Evolutionary conservation across 2,888 invertebrate genomes (phyloP), one percentile per base, ranked within the genome.

Genomic region (Rhagonycha lutea): DNA sequence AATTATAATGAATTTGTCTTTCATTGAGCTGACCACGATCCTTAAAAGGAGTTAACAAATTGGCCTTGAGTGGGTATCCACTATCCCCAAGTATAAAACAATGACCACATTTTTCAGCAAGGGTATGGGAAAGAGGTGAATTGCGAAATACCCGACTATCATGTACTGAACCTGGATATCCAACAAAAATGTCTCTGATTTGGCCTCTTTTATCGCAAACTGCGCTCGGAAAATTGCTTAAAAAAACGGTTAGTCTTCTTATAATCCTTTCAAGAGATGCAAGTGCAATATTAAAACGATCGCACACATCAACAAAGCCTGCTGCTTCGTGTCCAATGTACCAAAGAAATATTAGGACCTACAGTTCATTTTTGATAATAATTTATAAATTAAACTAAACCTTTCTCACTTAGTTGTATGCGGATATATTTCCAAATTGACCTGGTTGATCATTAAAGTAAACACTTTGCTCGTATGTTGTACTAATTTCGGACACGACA

Each of bases 1-100:
- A 18, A 63, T 77, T 77, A 61, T 69, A 79, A 73, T 76, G 72
- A 14, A 14, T 14, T 69, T 79, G 73, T 12, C 67, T 26, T 63
- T 32, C 65, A 14, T 63, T 70, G 11, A 79, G 26, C 11, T 79
- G 63, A 12, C 77, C 79, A 28, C 18, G 14, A 70, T 77, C 69
- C 62, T 68, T 70, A 68, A 68, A 72, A 29, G 79, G 76, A 26
- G 75, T 75, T 28, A 79, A 8, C 8, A 77, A 73, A 75, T 77
- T 63, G 18, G 11, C 14, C 61, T 47, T 18, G 23, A 71, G 69
- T 32, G 77, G 70, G 28, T 71, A 77, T n/a, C 77, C 74, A 71
- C 71, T 68, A 68, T 74, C 78, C n/a, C 73, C 74, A 29, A 78
- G 29, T 32, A 75, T 63, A 70, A 24, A 62, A 26, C 60, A 70